Evolutionary conservation across 2,113 vertebrate genomes (phyloP).

Genomic region (Larimichthys crocea): DNA sequence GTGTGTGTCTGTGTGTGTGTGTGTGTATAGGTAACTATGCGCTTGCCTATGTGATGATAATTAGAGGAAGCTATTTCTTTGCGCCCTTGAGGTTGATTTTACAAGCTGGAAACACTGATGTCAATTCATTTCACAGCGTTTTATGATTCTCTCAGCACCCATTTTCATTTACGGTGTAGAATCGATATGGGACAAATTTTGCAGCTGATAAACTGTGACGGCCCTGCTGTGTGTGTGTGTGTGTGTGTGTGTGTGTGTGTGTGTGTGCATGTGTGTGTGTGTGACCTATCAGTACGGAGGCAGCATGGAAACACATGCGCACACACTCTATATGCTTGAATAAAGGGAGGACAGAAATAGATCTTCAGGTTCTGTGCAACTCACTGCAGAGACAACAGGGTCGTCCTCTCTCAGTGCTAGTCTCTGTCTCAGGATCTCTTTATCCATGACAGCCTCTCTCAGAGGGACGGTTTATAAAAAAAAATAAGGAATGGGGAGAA

Average conservation of each 20-base stretch:
- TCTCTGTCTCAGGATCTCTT: slow-evolving; percentile 54
- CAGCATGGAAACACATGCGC: slow-evolving; percentile 26
- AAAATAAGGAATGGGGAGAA: slow-evolving; percentile 12
- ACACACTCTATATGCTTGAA: slow-evolving; percentile 33
- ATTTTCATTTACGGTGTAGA: slow-evolving; percentile 49
- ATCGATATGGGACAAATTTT: slow-evolving; percentile 61
- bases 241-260: background rate
- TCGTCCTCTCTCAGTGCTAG: slow-evolving; percentile 47
- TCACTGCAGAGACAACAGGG: slow-evolving; percentile 66
- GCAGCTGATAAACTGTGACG: slow-evolving; percentile 58
- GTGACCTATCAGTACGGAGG: slow-evolving; percentile 31
- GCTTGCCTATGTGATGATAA: slow-evolving; percentile 24
- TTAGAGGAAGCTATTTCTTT: slow-evolving; percentile 41
- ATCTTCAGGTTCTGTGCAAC: slow-evolving; percentile 62
- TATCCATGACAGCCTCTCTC: slow-evolving; percentile 60
- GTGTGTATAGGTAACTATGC: background rate
- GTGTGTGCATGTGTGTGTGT: slow-evolving; percentile 24
- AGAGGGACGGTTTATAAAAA: slow-evolving; percentile 50
- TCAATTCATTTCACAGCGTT: slow-evolving; percentile 49
- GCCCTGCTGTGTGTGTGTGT: slow-evolving; percentile 23
- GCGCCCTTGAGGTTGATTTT: slow-evolving; percentile 31
- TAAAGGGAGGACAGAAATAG: slow-evolving; percentile 69
- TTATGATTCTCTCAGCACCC: slow-evolving; percentile 44
- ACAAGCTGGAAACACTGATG: slow-evolving; percentile 42
- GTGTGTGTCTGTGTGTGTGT: too few species aligned